These are phyloP conservation scores for Planococcus citri DNA, from an alignment of 1,140 invertebrate genomes.

Conservation along the genomic window DNA sequence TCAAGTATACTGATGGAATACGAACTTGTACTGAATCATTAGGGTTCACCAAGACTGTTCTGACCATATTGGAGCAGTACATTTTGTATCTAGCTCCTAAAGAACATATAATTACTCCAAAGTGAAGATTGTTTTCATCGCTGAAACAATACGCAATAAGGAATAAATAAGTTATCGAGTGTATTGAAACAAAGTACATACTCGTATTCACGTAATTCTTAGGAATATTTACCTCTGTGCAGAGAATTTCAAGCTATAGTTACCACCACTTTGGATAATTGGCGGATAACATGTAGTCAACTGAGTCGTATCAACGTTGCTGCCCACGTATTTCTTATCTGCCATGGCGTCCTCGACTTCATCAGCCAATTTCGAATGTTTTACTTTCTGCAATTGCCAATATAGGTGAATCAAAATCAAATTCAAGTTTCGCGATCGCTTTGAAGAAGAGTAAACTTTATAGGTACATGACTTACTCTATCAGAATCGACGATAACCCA, in stretches of 20 bases:
- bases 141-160: slow-evolving; percentile 46
- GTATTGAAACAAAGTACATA: neutral
- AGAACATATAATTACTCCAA: slow-evolving; percentile 91
- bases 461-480: slow-evolving; percentile 46
- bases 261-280: slow-evolving; percentile 95
- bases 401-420: slow-evolving; percentile 25
- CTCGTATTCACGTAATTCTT: neutral
- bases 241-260: slow-evolving; percentile 95
- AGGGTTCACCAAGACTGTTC: slow-evolving; percentile 95
- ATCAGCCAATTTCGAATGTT: slow-evolving; percentile 87
- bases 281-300: slow-evolving; percentile 96
- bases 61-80: slow-evolving; percentile 96
- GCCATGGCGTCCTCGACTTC: slow-evolving; percentile 80
- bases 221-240: slow-evolving; percentile 44
- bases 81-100: slow-evolving; percentile 90
- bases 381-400: slow-evolving; percentile 63
- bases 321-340: slow-evolving; percentile 83
- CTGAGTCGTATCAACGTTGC: slow-evolving; percentile 70
- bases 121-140: slow-evolving; percentile 88
- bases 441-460: slow-evolving; percentile 17
- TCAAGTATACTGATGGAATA: too few relatives aligned
- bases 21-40: slow-evolving; percentile 56
- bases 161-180: neutral
- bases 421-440: neutral
- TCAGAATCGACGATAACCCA: slow-evolving; percentile 98